A percentile compares a stretch with the other conserved stretches of the same genome.
These are phyloP conservation scores for Typhlomys cinereus DNA, from an alignment of 2,113 vertebrate genomes.

Conservation along the genomic window DNA sequence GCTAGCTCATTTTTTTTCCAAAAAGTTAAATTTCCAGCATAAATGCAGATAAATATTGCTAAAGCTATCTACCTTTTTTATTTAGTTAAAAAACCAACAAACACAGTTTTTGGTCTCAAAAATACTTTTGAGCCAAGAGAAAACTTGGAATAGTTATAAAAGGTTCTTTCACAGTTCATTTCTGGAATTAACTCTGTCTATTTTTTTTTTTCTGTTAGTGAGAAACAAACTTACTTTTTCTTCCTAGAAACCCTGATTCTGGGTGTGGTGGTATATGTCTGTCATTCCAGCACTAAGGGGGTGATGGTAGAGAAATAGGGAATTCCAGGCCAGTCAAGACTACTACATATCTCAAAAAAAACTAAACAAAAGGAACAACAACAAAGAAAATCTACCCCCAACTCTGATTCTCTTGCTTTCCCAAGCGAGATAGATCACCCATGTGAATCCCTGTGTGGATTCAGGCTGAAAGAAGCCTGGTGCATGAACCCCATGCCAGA, in stretches of 20 bases:
- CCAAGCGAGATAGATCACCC: background rate
- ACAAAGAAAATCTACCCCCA: background rate
- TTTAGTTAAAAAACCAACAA: background rate
- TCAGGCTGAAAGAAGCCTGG: background rate
- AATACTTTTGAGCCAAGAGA: background rate
- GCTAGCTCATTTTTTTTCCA: background rate
- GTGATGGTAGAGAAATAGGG: background rate
- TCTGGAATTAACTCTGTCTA: background rate
- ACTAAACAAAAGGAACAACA: background rate
- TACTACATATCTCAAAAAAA: background rate
- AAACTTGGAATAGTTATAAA: background rate
- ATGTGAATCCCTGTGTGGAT: background rate
- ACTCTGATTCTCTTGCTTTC: background rate
- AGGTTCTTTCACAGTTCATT: background rate
- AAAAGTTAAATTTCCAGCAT: conserved; percentile 4
- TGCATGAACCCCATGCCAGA: background rate
- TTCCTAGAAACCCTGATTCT: background rate
- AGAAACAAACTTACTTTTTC: background rate
- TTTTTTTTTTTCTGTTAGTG: background rate
- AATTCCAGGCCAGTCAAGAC: background rate
- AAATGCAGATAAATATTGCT: background rate
- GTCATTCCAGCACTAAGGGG: background rate
- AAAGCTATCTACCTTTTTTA: background rate
- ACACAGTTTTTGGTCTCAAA: background rate
- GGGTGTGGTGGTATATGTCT: background rate